Percentiles rank a stretch among this genome's conserved stretches.
These are phyloP conservation scores for Euplagia quadripunctaria DNA, from an alignment of 2,888 invertebrate genomes.

Conservation along the genomic window DNA sequence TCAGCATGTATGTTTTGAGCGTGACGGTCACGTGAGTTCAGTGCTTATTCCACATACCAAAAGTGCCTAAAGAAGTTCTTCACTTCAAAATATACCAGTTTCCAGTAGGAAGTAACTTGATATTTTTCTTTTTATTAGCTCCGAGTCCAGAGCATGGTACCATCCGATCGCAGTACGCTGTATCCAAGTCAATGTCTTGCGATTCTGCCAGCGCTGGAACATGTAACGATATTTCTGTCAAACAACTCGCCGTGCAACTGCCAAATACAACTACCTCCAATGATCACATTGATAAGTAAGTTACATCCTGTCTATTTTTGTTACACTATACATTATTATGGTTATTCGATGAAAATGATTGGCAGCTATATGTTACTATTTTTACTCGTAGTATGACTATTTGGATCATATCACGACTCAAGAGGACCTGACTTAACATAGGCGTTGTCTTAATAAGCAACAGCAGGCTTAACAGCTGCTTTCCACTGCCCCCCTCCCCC, in stretches of 20 bases:
- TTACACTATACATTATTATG: neutral
- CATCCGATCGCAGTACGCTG: slow-evolving; percentile 59
- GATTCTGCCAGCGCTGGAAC: slow-evolving; percentile 53
- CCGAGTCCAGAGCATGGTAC: slow-evolving; percentile 59
- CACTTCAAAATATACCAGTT: too few relatives aligned
- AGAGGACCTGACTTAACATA: too few relatives aligned
- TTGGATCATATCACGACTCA: too few relatives aligned
- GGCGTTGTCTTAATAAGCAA: too few relatives aligned
- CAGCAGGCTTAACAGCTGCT: too few relatives aligned
- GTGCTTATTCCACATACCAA: too few relatives aligned
- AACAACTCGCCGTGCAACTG: slow-evolving; percentile 72
- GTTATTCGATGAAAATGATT: neutral
- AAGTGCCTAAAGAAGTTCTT: too few relatives aligned
- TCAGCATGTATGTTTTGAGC: too few relatives aligned
- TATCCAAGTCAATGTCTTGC: slow-evolving; percentile 65
- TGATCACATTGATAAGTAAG: slow-evolving; percentile 65
- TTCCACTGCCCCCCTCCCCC: too few relatives aligned
- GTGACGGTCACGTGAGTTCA: too few relatives aligned
- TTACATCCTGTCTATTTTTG: neutral
- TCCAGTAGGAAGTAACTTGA: neutral
- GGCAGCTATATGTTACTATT: neutral
- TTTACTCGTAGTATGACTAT: too few relatives aligned
- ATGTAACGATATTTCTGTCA: slow-evolving; percentile 69
- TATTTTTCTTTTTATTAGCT: slow-evolving; percentile 49
- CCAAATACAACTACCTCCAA: slow-evolving; percentile 60